A percentile compares a stretch with the other conserved stretches of the same genome.
Conservation (phyloP, 1,140 invertebrate species). For the Drosophila nasuta region DNA sequence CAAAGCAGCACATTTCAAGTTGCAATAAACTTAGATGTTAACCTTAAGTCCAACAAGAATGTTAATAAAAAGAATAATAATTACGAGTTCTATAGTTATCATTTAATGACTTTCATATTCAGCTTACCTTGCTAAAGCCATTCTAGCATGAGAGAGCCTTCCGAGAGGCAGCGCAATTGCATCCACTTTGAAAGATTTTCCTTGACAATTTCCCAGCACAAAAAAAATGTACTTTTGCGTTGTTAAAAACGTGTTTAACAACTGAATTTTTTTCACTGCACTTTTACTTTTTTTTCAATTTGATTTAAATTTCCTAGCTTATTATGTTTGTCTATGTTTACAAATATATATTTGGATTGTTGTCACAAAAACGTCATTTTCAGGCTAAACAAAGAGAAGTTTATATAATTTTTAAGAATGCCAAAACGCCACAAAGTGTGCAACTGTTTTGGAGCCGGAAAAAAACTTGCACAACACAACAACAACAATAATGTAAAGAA, state of each 20-base stretch:
- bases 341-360: not conserved
- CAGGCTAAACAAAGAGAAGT: not conserved
- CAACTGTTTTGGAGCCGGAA: constrained; percentile 12
- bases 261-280: not conserved
- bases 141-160: constrained; percentile 88
- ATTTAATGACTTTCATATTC: not conserved
- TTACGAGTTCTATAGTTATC: no score
- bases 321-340: not conserved
- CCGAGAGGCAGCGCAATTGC: constrained; percentile 86
- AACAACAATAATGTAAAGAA: constrained; percentile 1
- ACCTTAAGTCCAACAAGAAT: no score
- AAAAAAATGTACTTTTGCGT: constrained; percentile 17
- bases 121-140: constrained; percentile 88
- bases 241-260: constrained; percentile 22
- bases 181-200: constrained; percentile 86
- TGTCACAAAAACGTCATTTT: constrained; percentile 61
- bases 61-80: no score
- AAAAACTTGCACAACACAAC: constrained; percentile 3
- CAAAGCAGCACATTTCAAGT: no score
- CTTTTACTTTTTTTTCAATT: constrained; percentile 7
- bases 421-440: constrained; percentile 25
- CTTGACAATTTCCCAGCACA: constrained; percentile 36
- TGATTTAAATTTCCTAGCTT: constrained; percentile 5
- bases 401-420: not conserved
- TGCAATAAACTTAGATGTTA: no score